phyloP scores from a whole-genome alignment of 2,888 invertebrate species.

The Tyria jacobaeae region DNA sequence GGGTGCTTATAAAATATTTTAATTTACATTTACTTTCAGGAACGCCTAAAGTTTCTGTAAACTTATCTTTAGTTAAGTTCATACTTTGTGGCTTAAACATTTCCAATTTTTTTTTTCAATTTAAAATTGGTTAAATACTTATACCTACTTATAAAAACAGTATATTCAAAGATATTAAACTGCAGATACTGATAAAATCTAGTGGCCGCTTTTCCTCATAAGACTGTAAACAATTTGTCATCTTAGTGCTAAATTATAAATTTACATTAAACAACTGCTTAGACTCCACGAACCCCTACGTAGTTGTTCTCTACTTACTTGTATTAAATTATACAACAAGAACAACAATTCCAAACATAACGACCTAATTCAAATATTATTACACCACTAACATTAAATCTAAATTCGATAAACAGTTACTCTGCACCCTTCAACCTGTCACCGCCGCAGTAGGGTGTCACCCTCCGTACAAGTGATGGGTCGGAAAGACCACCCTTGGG shows the following conservation, averaged over 20 bases:
- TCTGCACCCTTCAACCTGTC: conserved; percentile 69
- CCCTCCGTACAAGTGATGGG: conserved; percentile 48
- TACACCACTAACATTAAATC: conserved; percentile 55
- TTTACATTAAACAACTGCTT: background rate
- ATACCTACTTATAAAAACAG: too few relatives aligned
- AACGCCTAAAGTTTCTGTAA: too few relatives aligned
- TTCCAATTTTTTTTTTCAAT: too few relatives aligned
- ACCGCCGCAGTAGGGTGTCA: conserved; percentile 57
- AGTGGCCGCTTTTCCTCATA: background rate
- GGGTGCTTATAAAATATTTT: background rate
- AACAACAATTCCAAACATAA: conserved; percentile 34
- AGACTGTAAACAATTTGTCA: background rate
- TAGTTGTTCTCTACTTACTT: background rate
- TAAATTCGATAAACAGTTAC: conserved; percentile 43
- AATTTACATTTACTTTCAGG: too few relatives aligned
- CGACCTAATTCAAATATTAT: conserved; percentile 61
- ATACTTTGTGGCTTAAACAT: too few relatives aligned
- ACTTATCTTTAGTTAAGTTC: too few relatives aligned
- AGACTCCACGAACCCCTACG: background rate
- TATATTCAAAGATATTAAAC: too few relatives aligned
- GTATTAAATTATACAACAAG: conserved; percentile 8
- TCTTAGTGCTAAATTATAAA: background rate
- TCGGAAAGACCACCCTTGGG: conserved; percentile 75
- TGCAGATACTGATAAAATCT: too few relatives aligned
- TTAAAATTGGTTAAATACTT: too few relatives aligned